Evolutionary conservation across 2,797 vertebrate genomes (phyloP), one percentile per base, ranked within the genome.

Genomic region (Champsocephalus esox): DNA sequence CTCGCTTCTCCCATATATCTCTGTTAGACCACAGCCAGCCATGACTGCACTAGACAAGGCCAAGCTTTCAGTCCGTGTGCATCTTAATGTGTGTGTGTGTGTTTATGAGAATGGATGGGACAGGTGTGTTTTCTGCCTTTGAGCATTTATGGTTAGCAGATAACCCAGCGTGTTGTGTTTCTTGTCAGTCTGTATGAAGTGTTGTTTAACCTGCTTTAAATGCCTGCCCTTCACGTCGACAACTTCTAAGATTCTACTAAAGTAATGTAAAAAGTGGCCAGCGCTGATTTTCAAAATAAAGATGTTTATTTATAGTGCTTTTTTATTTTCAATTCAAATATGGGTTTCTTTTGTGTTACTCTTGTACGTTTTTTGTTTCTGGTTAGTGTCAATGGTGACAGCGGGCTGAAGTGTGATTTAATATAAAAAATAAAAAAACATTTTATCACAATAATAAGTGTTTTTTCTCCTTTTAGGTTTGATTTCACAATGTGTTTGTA

Each of bases 1-100:
- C 80, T 48, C 28, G 68, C 80, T 12, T 66, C 83, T 32, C 82
- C 87, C 92, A 92, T 92, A 93, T 82, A 89, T 93, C 92, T 93
- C 79, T 69, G 86, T 93, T 93, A 90, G 80, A 68, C 86, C 79
- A 72, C 78, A 85, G 89, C 57, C 84, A 88, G 82, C 87, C 87
- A 86, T 82, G 82, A 73, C 72, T 82, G 86, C 89, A 84, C 78
- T 82, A 88, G 80, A 80, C 91, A 91, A 93, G 92, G 91, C 91
- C 90, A 41, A 75, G 55, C 79, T 52, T 66, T 59, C 57, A 12
- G 56, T 32, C 17, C 2, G 10, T 69, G 70, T 54, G 46, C 17
- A 3, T 61, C 3, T 66, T 8, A 54, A 24, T 64, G 62, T 52
- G 28, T 62, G 62, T 50, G 69, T 70, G 50, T 77, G 50, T 24